Conservation (phyloP, 2,113 vertebrate genomes). For the Zapus hudsonius region DNA sequence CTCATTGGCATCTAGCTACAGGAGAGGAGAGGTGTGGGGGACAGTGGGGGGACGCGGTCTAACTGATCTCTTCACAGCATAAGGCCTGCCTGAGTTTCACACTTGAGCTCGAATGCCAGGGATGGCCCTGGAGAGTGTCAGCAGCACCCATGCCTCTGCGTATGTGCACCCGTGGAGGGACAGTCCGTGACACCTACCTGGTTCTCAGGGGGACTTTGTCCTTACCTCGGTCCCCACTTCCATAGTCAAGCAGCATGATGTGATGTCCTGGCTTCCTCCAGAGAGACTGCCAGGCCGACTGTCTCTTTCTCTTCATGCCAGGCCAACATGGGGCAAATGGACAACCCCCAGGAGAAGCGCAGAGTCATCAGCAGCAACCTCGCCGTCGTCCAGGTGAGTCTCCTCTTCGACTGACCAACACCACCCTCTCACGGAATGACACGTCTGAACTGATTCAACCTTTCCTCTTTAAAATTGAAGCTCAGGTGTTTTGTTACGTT, state of each 20-base stretch:
- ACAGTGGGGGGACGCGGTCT: too few species aligned
- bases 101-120: not conserved
- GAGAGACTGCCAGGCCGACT: not conserved
- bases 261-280: not conserved
- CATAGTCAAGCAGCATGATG: not conserved
- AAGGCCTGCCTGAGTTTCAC: not conserved
- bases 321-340: constrained; percentile 94
- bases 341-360: constrained; percentile 90
- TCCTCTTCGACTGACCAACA: fast-evolving
- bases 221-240: not conserved
- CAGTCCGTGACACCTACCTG: not conserved
- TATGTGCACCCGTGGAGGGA: not conserved
- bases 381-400: constrained; percentile 93
- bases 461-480: too few species aligned
- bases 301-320: constrained; percentile 77
- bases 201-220: not conserved
- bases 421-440: too few species aligned
- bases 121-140: too few species aligned
- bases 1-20: too few species aligned
- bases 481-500: too few species aligned
- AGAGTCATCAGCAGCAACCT: constrained; percentile 93
- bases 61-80: too few species aligned
- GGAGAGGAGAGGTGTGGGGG: not conserved
- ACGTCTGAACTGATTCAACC: too few species aligned
- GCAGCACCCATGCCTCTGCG: too few species aligned